These are phyloP conservation scores for Solenodon paradoxus DNA, from an alignment of 2,113 vertebrate genomes.

Conservation along the genomic window DNA sequence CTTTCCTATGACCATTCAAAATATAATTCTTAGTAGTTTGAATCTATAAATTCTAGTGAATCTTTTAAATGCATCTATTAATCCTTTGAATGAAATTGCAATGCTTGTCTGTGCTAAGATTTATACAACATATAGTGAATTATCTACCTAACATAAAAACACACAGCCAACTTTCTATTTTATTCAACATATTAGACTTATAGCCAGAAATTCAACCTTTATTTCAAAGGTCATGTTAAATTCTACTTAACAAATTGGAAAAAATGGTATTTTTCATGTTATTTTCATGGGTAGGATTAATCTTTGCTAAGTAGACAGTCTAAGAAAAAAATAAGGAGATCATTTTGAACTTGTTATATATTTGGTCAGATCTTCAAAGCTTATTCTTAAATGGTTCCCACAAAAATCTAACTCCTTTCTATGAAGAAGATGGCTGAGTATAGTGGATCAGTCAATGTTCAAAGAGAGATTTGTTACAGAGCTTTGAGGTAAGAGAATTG, in stretches of 20 bases:
- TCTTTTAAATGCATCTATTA: neutral
- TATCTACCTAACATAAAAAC: neutral
- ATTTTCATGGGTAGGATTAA: neutral
- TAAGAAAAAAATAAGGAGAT: neutral
- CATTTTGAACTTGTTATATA: neutral
- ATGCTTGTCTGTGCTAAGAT: neutral
- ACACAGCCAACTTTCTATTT: neutral
- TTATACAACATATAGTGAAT: neutral
- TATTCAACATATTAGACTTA: neutral
- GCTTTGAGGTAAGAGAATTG: neutral
- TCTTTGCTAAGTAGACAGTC: neutral
- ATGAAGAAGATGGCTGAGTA: neutral
- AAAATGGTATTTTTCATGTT: neutral
- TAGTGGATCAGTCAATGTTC: neutral
- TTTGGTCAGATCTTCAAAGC: neutral
- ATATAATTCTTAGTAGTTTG: neutral
- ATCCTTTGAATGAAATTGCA: neutral
- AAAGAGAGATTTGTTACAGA: neutral
- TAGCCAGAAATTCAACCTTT: neutral
- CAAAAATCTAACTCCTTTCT: neutral
- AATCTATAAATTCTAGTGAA: neutral
- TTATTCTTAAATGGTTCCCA: neutral
- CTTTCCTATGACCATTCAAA: neutral
- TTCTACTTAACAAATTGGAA: neutral
- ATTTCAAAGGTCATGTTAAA: neutral